Base-by-base conservation (phyloP, 2,888 invertebrate species). In the Leucophora obtusa region DNA sequence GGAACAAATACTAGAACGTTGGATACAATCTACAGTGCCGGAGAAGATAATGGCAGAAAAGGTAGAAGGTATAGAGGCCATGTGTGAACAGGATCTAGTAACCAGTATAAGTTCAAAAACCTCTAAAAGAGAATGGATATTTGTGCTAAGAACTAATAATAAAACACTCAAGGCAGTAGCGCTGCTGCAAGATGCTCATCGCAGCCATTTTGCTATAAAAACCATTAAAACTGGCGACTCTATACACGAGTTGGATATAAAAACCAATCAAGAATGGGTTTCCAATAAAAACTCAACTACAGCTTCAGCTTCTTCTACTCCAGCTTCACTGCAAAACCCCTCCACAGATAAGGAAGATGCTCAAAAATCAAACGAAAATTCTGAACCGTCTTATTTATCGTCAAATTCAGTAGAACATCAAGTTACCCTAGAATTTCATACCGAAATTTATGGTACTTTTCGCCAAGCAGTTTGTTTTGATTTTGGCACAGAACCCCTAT, bases 391-490 rank as follows among this genome's bases (percentile, higher is more conserved):
- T 10, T 60, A 73, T 47, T 53, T 78, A 0, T 21, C 82, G 15
- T 28, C 72, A 0, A 75, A 70, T 43, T 51, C 21, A 7, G 14
- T 50, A 9, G 89, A 89, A 60, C 92, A 92, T 85, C 90, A 91
- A 81, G 90, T 93, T 2, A 91, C 91, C 65, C 91, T 95, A 51
- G 91, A 91, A 60, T 95, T 94, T 87, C 91, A 92, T 69, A 94
- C 94, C 0, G 93, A 94, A 82, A 94, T 95, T 74, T 96, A 94
- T 86, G 96, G 91, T 11, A 95, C 95, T 3, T 96, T 95, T 88
- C 92, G 94, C 2, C 96, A 96, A 88, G 93, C 94, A 1, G 91
- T 96, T 2, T 93, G 95, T 4, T 95, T 96, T 88, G 95, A 95
- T 88, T 94, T 95, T 86, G 94, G 94, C 1, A 87, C 89, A 66